Evolutionary conservation across 2,113 vertebrate species (phyloP), one percentile per base, ranked within the genome.

Genomic region (Forbesichthys agassizii): DNA sequence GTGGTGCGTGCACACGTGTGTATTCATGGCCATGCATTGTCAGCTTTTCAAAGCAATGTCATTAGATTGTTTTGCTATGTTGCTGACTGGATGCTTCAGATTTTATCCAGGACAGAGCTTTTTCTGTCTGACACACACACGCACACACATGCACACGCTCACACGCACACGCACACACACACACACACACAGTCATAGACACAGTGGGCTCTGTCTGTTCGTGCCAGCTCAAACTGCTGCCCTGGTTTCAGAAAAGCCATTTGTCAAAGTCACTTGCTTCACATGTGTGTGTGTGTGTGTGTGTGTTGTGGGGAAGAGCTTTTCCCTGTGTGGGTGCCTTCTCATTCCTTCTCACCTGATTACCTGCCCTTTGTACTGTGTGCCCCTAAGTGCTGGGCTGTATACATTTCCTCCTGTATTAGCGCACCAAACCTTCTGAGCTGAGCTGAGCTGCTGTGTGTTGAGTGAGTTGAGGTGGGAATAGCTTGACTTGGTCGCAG

Each of bases 11-110:
- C 4, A 9, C 46, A 36, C 46, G 58, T 61, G 59, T 61, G 59
- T n/a, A 13, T 59, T 9, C 13, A 13, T 59, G 59, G 64, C 70
- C 69, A 60, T 64, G 18, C 12, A 18, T 48, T 79, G 83, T 86
- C 85, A 79, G 78, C 71, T 68, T 80, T 79, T 84, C 72, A 82
- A 77, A 84, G 75, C 69, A 71, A 12, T 33, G 10, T 1, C 71
- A 76, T 57, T 84, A 81, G 79, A 88, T 87, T 87, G 80, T 61
- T 84, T 82, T 86, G 85, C 84, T 86, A 84, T 79, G 70, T 86
- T 86, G 88, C 86, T 88, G 85, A 88, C 85, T 85, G 70, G 67
- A 71, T 79, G 68, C 79, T 86, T 87, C 85, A 77, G 70, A 77
- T 84, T 87, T 77, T 83, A 89, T 84, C 71, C 74, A 79, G 81